phyloP scores from a whole-genome alignment of 2,888 invertebrate genomes.

The Fragum whitleyi region DNA sequence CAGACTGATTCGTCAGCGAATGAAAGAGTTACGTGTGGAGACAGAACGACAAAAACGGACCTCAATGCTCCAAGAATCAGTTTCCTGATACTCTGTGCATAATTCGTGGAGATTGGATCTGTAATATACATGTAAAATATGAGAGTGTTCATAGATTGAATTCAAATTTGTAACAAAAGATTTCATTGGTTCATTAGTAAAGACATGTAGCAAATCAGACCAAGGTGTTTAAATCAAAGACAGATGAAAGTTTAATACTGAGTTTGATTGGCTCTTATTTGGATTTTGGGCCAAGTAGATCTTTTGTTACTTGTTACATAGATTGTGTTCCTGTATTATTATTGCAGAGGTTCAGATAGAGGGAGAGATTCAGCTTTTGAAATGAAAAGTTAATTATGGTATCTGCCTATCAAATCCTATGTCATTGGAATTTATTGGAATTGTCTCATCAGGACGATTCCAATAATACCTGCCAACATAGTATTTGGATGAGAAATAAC shows the following conservation, averaged over 20 bases:
- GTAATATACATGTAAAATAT: not conserved
- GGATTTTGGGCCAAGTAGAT: not conserved
- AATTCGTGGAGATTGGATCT: not conserved
- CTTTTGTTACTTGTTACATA: not conserved
- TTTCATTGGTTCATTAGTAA: constrained; percentile 4
- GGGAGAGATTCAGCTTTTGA: too few relatives aligned
- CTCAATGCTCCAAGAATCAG: constrained; percentile 45
- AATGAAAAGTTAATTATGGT: too few relatives aligned
- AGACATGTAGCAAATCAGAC: not conserved
- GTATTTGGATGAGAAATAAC: too few relatives aligned
- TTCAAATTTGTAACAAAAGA: not conserved
- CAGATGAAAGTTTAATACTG: not conserved
- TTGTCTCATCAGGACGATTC: too few relatives aligned
- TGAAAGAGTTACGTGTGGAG: constrained; percentile 77
- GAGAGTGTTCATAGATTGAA: not conserved
- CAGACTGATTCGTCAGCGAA: constrained; percentile 74
- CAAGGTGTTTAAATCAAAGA: not conserved
- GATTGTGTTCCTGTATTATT: not conserved
- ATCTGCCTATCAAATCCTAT: too few relatives aligned
- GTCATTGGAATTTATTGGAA: too few relatives aligned
- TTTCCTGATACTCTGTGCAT: constrained; percentile 46
- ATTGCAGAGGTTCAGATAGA: too few relatives aligned
- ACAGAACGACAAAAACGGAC: constrained; percentile 58
- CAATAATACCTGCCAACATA: too few relatives aligned
- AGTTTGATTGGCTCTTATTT: not conserved